Evolutionary conservation across 2,797 vertebrate species (phyloP), one percentile per base, ranked within the genome.

Genomic region (Micrastur ruficollis): DNA sequence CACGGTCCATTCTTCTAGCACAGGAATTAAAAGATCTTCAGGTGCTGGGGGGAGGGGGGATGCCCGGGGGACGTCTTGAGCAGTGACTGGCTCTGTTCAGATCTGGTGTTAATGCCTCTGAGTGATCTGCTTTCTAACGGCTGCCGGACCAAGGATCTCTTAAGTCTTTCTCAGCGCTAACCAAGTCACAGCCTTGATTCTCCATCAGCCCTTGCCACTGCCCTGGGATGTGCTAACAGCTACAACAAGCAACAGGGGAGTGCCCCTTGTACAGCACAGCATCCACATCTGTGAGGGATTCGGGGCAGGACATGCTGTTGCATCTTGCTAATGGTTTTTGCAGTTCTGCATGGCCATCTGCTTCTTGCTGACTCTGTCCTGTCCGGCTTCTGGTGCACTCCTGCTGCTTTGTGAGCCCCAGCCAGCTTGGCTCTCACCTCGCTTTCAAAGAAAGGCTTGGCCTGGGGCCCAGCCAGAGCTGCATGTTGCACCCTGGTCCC

Each of bases 331-430:
- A 72, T 1, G 42, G 50, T 74, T 78, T 58, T 58, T 47, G 26
- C 89, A 18, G 68, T 91, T 65, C 84, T 55, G 97, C 97, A 97
- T 94, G 92, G 86, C 89, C 95, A 84, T 92, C 95, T 92, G 86
- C 79, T 74, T 52, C 34, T 13, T 56, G 68, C 95, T 96, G 76
- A 74, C 90, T 96, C 81, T 86, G 85, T 91, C 85, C 88, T 52
- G 46, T 70, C 88, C 59, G 11, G 82, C 81, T 90, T 81, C 36
- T 2, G 1, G 40, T 72, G 63, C 17, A 20, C 73, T 91, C 80
- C 85, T 76, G 81, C 88, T 78, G 94, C 91, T 94, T 73, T 75
- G 29, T 78, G 9, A 2, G 50, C 82, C 56, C 14, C 66, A 59
- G 75, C 25, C 85, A 86, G 74, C 72, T 90, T 58, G 61, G 86